These are phyloP conservation scores for Sisyra nigra DNA, from an alignment of 2,888 invertebrate species.

Conservation along the genomic window DNA sequence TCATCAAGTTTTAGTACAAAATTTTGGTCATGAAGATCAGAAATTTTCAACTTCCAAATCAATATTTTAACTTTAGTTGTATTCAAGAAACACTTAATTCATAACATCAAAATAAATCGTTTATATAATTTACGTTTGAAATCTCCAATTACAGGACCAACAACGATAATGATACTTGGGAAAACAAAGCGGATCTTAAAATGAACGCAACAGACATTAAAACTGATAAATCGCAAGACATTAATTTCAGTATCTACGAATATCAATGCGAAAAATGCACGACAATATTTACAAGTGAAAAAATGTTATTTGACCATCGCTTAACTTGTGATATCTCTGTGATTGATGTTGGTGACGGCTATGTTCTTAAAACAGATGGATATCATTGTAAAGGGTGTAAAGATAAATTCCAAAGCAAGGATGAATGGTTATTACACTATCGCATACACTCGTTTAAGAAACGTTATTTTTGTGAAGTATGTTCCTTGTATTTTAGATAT, in stretches of 20 bases:
- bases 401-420: slow-evolving; percentile 5
- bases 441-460: slow-evolving; percentile 13
- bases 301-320: neutral
- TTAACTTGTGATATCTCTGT: neutral
- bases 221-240: too few relatives aligned
- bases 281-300: slow-evolving; percentile 4
- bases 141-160: slow-evolving; percentile 7
- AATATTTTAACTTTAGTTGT: too few relatives aligned
- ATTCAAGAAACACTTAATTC: too few relatives aligned
- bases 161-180: neutral
- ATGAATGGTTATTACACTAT: slow-evolving; percentile 5
- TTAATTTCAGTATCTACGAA: too few relatives aligned
- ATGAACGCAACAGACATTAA: too few relatives aligned
- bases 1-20: too few relatives aligned
- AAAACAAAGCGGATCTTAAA: neutral
- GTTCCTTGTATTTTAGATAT: slow-evolving; percentile 15
- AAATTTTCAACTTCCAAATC: too few relatives aligned
- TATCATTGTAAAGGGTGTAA: slow-evolving; percentile 8
- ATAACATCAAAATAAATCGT: too few relatives aligned
- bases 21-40: too few relatives aligned
- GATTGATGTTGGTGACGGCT: slow-evolving; percentile 4
- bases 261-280: slow-evolving; percentile 3
- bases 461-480: slow-evolving; percentile 15
- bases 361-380: neutral
- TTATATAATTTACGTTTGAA: neutral